phyloP scores from a whole-genome alignment of 1,140 invertebrate species.

The Drosophila sp. region DNA sequence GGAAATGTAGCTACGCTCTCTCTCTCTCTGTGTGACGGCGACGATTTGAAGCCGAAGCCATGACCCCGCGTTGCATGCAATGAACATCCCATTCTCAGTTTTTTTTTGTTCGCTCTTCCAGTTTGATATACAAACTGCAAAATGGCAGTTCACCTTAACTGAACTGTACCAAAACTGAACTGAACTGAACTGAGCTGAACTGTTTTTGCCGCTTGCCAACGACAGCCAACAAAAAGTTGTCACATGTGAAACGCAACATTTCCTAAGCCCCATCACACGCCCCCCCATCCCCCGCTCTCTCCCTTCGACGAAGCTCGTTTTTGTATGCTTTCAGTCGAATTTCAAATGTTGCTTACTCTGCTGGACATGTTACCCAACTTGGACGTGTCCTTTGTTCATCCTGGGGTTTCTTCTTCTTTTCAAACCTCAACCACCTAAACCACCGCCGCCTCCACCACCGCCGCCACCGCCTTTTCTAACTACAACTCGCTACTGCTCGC shows the following conservation, averaged over 20 bases:
- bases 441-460: not conserved
- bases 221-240: slow-evolving; percentile 65
- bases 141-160: slow-evolving; percentile 78
- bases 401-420: slow-evolving; percentile 1
- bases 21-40: slow-evolving; percentile 57
- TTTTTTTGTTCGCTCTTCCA: slow-evolving; percentile 17
- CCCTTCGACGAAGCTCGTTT: slow-evolving; percentile 30
- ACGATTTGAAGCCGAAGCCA: slow-evolving; percentile 69
- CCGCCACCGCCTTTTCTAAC: not conserved
- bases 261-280: slow-evolving; percentile 38
- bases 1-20: slow-evolving; percentile 40
- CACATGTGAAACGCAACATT: slow-evolving; percentile 77
- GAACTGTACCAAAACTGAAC: slow-evolving; percentile 51
- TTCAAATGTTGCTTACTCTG: slow-evolving; percentile 79
- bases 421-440: not conserved
- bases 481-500: slow-evolving; percentile 26
- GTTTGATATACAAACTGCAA: slow-evolving; percentile 75
- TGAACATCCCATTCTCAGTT: slow-evolving; percentile 17
- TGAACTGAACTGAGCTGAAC: slow-evolving; percentile 56
- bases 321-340: slow-evolving; percentile 73
- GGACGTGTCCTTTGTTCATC: slow-evolving; percentile 48
- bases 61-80: slow-evolving; percentile 61
- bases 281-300: slow-evolving; percentile 18
- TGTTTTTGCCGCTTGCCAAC: slow-evolving; percentile 63
- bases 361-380: slow-evolving; percentile 60